A percentile compares a stretch with the other conserved stretches of the same genome.
Evolutionary conservation across 2,113 vertebrate species (phyloP).

Genomic region (Leucosticte australis): DNA sequence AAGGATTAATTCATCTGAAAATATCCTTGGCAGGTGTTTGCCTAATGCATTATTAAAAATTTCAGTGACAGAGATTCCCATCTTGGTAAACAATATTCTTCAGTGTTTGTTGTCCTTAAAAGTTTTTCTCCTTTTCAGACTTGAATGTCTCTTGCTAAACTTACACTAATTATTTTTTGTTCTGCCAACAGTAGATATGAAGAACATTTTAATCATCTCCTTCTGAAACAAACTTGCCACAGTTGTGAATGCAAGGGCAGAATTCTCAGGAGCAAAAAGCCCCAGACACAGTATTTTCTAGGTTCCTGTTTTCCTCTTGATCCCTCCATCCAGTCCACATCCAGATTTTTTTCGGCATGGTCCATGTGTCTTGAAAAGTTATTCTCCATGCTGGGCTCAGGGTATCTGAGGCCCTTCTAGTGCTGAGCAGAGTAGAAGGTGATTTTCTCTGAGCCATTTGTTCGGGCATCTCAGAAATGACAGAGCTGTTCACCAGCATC

Average conservation of each 20-base stretch:
- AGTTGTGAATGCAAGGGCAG: background rate
- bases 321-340: background rate
- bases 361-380: background rate
- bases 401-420: background rate
- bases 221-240: background rate
- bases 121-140: background rate
- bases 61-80: background rate
- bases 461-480: background rate
- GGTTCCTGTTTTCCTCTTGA: background rate
- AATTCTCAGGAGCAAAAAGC: background rate
- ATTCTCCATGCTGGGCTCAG: background rate
- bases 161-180: background rate
- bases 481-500: background rate
- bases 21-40: conserved; percentile 25
- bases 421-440: background rate
- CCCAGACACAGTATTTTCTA: background rate
- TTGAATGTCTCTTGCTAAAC: background rate
- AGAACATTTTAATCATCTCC: background rate
- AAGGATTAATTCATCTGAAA: conserved; percentile 20
- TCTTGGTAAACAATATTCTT: conserved; percentile 8
- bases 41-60: conserved; percentile 35
- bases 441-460: background rate
- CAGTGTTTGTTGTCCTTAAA: background rate
- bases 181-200: background rate
- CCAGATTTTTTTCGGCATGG: background rate